phyloP scores from a whole-genome alignment of 2,113 vertebrate genomes.

The Grantiella picta region DNA sequence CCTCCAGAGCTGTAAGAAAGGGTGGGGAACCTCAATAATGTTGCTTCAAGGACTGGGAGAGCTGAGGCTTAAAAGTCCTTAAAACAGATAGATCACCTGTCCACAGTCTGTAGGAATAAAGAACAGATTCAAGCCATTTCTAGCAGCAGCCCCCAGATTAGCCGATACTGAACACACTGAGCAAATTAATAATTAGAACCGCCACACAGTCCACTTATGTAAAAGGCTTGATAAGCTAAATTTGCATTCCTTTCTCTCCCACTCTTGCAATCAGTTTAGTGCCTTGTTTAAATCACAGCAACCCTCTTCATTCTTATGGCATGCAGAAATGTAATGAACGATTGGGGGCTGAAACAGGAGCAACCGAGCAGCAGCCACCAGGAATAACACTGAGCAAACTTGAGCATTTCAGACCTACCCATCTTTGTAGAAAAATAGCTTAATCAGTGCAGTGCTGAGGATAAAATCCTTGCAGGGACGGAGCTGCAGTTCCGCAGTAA shows the following conservation, averaged over 20 bases:
- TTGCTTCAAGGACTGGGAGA: not conserved
- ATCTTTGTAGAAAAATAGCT: conserved; percentile 73
- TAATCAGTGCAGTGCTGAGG: conserved; percentile 62
- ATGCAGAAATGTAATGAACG: conserved; percentile 39
- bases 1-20: conserved; percentile 22
- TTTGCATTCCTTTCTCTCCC: conserved; percentile 49
- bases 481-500: conserved; percentile 63
- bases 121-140: not conserved
- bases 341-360: not conserved
- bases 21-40: conserved; percentile 35
- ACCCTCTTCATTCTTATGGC: conserved; percentile 30
- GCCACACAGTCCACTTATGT: not conserved
- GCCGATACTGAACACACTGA: not conserved
- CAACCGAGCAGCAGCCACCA: conserved; percentile 21
- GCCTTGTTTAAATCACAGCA: conserved; percentile 56
- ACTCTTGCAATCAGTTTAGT: conserved; percentile 35
- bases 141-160: not conserved
- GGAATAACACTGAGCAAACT: conserved; percentile 48
- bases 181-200: conserved; percentile 20
- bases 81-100: not conserved
- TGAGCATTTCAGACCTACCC: conserved; percentile 69
- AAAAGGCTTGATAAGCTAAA: conserved; percentile 32
- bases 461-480: conserved; percentile 60
- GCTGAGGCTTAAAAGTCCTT: conserved; percentile 1
- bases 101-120: not conserved